phyloP scores from a whole-genome alignment of 2,888 invertebrate genomes.

The Subacronicta megacephala region DNA sequence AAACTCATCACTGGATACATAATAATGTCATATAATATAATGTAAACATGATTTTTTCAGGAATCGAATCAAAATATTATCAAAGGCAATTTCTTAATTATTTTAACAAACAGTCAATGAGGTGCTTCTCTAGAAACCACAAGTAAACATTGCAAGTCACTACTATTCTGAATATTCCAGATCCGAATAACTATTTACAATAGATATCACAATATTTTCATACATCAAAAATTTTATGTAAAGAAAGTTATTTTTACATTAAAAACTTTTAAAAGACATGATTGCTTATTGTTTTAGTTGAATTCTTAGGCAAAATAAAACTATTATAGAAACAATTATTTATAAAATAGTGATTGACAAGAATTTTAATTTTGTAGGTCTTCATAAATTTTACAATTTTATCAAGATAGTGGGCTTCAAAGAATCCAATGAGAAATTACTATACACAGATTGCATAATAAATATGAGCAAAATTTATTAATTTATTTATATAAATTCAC shows the following conservation, averaged over 20 bases:
- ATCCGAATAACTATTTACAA: conserved; percentile 62
- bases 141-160: conserved; percentile 27
- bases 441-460: conserved; percentile 37
- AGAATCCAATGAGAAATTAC: conserved; percentile 21
- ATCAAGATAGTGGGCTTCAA: conserved; percentile 17
- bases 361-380: neutral
- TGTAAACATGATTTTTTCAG: conserved; percentile 44
- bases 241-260: conserved; percentile 34
- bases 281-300: conserved; percentile 19
- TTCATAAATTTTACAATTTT: conserved; percentile 3
- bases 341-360: conserved; percentile 12
- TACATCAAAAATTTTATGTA: conserved; percentile 43
- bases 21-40: conserved; percentile 24
- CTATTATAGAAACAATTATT: conserved; percentile 1
- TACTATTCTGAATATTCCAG: conserved; percentile 58
- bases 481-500: conserved; percentile 41
- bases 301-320: conserved; percentile 3
- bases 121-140: conserved; percentile 45
- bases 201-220: conserved; percentile 64
- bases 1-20: conserved; percentile 33
- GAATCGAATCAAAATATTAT: conserved; percentile 44
- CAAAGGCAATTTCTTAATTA: conserved; percentile 34
- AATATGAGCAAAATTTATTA: conserved; percentile 40
- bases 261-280: conserved; percentile 21
- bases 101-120: conserved; percentile 41